Evolutionary conservation across 2,113 vertebrate genomes (phyloP), one percentile per base, ranked within the genome.

Genomic region (Lipophrys pholis): DNA sequence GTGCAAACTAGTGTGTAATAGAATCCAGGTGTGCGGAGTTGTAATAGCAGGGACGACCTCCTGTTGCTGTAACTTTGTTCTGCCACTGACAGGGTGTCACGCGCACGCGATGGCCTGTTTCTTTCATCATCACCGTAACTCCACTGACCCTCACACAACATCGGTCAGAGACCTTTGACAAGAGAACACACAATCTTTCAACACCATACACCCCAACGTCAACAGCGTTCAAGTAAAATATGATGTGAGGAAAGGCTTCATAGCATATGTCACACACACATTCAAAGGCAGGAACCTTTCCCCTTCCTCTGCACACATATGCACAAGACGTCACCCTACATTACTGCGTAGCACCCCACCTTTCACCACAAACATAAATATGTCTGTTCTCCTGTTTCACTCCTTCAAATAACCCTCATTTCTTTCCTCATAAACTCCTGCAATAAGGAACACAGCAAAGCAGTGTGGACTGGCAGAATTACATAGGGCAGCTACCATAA

Each of bases 11-110:
- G 64, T 85, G 81, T 81, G 68, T 88, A 86, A 88, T 88, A 50
- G 65, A 81, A 83, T 78, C 68, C 75, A 86, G 81, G 79, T 90
- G 83, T 79, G 54, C 40, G 68, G 59, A 52, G 82, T 61, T 85
- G 76, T 78, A 84, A 68, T 7, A 54, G 81, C 49, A 57, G 70
- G 80, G 83, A 79, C 83, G 83, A 79, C 71, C 73, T 54, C 85
- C 85, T 73, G 69, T 71, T 84, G 81, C 58, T 73, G 35, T 43
- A 60, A 82, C 77, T 86, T 74, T 80, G 62, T 75, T 89, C 77
- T 51, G 39, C 70, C 67, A 30, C 4, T 30, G 21, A 30, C 21
- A 30, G 21, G 21, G 21, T 83, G 38, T 40, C 58, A 70, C 73
- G 56, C 48, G 52, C 60, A 72, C 68, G 59, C 35, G 49, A 50